phyloP scores from a whole-genome alignment of 2,797 vertebrate species.

The Poecilia wingei region DNA sequence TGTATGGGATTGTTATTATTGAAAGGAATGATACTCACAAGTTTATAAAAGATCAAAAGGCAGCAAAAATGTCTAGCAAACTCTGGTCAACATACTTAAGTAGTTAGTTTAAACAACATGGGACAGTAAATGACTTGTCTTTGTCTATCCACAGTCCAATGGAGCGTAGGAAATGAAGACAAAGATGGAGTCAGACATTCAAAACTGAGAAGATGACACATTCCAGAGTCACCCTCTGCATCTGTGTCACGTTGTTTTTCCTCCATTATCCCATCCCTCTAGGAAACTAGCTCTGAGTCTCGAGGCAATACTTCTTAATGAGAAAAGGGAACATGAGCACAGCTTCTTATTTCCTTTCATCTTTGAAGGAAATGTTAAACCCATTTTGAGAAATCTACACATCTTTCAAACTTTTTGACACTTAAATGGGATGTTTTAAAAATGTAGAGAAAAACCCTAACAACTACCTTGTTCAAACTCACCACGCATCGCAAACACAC shows the following conservation, averaged over 20 bases:
- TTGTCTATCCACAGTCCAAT: neutral
- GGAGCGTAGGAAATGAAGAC: neutral
- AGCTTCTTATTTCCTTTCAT: neutral
- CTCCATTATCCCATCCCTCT: neutral
- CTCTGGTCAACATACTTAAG: neutral
- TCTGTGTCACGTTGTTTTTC: neutral
- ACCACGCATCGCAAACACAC: neutral
- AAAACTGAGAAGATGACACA: slow-evolving; percentile 5
- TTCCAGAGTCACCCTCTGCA: neutral
- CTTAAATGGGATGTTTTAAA: neutral
- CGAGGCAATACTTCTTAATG: neutral
- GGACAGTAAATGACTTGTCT: neutral
- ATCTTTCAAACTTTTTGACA: neutral
- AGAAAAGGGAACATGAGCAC: neutral
- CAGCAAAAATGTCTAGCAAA: neutral
- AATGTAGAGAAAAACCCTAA: no score
- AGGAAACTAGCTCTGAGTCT: neutral
- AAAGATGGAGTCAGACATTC: neutral
- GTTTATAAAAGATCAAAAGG: neutral
- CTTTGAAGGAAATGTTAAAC: neutral
- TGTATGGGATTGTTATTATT: neutral
- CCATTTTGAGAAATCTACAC: neutral
- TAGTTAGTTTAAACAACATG: neutral
- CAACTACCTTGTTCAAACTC: neutral
- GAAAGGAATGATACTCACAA: neutral